Conservation (phyloP, 2,797 vertebrate genomes). For the Gobio occitaniae region DNA sequence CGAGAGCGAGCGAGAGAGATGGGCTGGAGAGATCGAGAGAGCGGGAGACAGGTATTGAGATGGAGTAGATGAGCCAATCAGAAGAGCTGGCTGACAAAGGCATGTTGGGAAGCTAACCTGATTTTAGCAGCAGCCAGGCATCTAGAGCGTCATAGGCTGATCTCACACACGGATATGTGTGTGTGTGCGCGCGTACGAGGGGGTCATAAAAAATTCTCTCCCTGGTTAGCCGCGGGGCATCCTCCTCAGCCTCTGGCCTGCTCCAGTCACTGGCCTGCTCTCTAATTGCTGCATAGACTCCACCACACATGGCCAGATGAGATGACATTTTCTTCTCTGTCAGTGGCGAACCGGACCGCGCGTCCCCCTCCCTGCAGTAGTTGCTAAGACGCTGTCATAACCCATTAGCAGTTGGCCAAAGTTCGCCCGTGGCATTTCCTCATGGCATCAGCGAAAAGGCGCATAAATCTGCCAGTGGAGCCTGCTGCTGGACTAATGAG, state of each 20-base stretch:
- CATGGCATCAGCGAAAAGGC: conserved; percentile 89
- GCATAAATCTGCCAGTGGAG: conserved; percentile 90
- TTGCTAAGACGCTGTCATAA: conserved; percentile 98
- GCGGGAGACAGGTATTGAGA: conserved; percentile 61
- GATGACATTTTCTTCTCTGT: conserved; percentile 92
- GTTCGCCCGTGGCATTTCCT: conserved; percentile 95
- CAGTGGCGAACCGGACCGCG: conserved; percentile 82
- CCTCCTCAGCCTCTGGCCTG: conserved; percentile 92
- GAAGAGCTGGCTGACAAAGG: conserved; percentile 59
- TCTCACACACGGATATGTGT: conserved; percentile 62
- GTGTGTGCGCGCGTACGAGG: conserved; percentile 73
- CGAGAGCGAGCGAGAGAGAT: conserved; percentile 46
- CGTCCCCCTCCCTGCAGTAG: conserved; percentile 76
- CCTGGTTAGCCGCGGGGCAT: conserved; percentile 93
- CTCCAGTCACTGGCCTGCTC: conserved; percentile 95
- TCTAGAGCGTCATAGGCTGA: conserved; percentile 52
- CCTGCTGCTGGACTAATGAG: conserved; percentile 95
- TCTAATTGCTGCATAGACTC: conserved; percentile 96
- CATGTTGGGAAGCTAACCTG: conserved; percentile 61
- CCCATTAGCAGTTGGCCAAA: conserved; percentile 92
- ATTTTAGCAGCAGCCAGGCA: conserved; percentile 61
- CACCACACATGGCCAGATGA: conserved; percentile 87
- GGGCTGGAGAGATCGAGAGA: conserved; percentile 30
- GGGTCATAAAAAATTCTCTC: conserved; percentile 79
- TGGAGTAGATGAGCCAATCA: conserved; percentile 58